Evolutionary conservation across 2,113 vertebrate species (phyloP).

Genomic region (Egretta garzetta): DNA sequence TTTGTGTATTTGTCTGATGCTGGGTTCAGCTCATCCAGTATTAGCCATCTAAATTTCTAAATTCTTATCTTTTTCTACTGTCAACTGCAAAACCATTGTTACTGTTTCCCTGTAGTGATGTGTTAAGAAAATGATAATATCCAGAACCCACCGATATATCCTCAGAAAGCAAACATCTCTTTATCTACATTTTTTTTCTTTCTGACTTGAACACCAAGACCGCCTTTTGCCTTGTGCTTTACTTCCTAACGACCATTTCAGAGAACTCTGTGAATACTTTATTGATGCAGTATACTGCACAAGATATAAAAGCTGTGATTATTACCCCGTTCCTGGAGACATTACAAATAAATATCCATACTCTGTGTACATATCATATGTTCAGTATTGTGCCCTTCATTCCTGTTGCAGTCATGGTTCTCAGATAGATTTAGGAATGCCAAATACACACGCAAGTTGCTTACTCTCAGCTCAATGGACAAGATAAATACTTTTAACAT

Average conservation of each 20-base stretch:
- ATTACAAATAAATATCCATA: neutral
- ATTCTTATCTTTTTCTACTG: neutral
- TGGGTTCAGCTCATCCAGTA: neutral
- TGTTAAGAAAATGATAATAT: neutral
- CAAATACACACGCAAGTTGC: neutral
- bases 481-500: neutral
- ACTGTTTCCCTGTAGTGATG: accelerated
- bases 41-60: neutral
- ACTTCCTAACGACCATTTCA: neutral
- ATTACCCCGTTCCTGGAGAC: neutral
- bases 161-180: neutral
- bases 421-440: neutral
- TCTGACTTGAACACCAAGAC: neutral
- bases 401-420: neutral
- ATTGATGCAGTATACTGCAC: neutral
- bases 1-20: neutral
- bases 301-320: neutral
- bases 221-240: neutral
- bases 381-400: neutral
- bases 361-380: neutral
- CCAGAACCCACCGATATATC: neutral
- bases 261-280: neutral
- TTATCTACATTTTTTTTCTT: neutral
- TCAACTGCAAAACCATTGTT: neutral
- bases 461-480: neutral